Conservation (phyloP, 2,888 invertebrate genomes). For the Eupithecia inturbata region DNA sequence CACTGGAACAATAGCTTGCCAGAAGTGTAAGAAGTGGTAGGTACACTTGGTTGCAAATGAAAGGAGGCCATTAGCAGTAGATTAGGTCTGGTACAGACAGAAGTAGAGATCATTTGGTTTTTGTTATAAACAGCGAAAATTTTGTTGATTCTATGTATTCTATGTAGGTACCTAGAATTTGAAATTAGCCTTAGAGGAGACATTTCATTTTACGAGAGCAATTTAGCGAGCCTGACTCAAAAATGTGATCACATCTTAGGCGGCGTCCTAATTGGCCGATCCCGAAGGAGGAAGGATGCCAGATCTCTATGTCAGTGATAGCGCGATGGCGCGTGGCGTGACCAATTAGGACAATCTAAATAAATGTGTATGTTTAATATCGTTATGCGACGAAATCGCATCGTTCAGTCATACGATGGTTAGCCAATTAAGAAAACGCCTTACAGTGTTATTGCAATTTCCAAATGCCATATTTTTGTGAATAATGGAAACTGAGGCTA, state of each 20-base stretch:
- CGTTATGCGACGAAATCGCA: too few relatives aligned
- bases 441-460: not conserved
- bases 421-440: too few relatives aligned
- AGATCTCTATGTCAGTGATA: too few relatives aligned
- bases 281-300: too few relatives aligned
- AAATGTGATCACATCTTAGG: not conserved
- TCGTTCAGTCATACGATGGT: too few relatives aligned
- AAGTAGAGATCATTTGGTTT: not conserved
- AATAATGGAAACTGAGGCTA: not conserved
- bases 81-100: slow-evolving; percentile 11
- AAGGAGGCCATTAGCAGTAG: slow-evolving; percentile 19
- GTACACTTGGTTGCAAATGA: slow-evolving; percentile 15
- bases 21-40: slow-evolving; percentile 6
- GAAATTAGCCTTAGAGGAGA: not conserved
- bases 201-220: not conserved
- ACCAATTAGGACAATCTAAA: too few relatives aligned
- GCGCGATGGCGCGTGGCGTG: too few relatives aligned
- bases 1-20: slow-evolving; percentile 13
- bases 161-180: not conserved
- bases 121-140: not conserved
- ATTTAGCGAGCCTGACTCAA: not conserved
- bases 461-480: not conserved
- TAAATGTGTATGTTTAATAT: too few relatives aligned
- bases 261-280: too few relatives aligned
- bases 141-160: too few relatives aligned